Percentiles rank a stretch among this genome's conserved stretches.
phyloP scores from a whole-genome alignment of 2,888 invertebrate genomes.

The Xanthorhoe spadicearia region DNA sequence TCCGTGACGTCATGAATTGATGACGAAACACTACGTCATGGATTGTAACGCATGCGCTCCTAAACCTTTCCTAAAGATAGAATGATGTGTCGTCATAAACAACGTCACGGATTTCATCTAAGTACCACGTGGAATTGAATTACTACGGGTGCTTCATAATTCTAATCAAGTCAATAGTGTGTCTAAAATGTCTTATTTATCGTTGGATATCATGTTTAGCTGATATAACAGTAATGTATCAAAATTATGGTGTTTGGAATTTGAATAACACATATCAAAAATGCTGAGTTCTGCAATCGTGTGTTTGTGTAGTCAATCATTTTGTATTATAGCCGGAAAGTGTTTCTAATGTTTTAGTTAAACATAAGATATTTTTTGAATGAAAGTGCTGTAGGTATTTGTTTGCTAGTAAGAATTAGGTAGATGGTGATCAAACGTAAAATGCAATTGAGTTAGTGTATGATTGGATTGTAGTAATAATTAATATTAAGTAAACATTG shows the following conservation, averaged over 20 bases:
- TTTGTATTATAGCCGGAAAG: too few relatives aligned
- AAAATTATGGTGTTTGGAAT: too few relatives aligned
- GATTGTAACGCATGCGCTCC: slow-evolving; percentile 66
- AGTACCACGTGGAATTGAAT: background rate
- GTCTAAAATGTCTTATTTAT: background rate
- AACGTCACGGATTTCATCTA: slow-evolving; percentile 25
- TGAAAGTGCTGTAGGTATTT: too few relatives aligned
- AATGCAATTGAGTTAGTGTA: background rate
- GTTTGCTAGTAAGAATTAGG: too few relatives aligned
- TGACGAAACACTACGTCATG: slow-evolving; percentile 67
- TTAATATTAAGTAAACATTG: background rate
- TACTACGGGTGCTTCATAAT: slow-evolving; percentile 1
- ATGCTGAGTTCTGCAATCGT: too few relatives aligned
- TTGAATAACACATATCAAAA: too few relatives aligned
- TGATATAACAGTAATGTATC: too few relatives aligned
- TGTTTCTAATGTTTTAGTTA: too few relatives aligned
- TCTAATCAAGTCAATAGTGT: background rate
- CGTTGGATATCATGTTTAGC: background rate
- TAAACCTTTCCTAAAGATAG: slow-evolving; percentile 40
- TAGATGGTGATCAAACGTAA: background rate
- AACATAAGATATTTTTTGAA: too few relatives aligned
- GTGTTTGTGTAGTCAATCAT: too few relatives aligned
- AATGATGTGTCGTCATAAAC: slow-evolving; percentile 37
- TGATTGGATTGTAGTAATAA: too few relatives aligned
- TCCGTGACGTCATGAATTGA: slow-evolving; percentile 64